Base-by-base conservation (phyloP, 2,113 vertebrate species). In the Alligator mississippiensis region DNA sequence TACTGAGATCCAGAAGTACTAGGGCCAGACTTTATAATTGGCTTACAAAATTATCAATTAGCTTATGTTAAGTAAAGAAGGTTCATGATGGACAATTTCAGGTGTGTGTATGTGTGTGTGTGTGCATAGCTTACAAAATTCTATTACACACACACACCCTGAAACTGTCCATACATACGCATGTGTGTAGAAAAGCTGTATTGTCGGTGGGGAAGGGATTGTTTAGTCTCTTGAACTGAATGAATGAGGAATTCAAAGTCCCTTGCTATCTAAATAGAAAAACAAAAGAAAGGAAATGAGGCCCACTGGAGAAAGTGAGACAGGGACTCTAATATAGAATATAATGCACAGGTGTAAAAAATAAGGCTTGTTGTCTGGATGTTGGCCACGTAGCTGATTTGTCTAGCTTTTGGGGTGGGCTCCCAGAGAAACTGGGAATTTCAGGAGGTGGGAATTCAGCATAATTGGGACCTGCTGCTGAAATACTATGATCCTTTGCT, bases 21-120 rank as follows among this genome's bases (percentile, higher is more conserved):
- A 92, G 90, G 59, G 16, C 62, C 47, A 90, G 68, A 28, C 11
- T 85, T 92, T 13, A 78, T 72, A 81, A 90, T 89, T 80, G 95
- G 17, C 12, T 90, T 13, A 78, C 72, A 27, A 34, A 90, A 92
- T 86, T 47, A 90, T 8, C 27, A 28, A 22, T 57, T 94, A 83
- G 18, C 62, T 90, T 83, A 70, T 72, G 21, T 90, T 89, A 78
- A 63, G n/a, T 24, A 92, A 95, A 89, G 38, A 3, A 70, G 3
- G 10, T 90, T 90, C 15, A 55, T 7, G 47, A 47, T 47, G 47
- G 47, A 47, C 47, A 9, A 47, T 47, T 47, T 47, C 47, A 47
- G 47, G 47, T 38, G 38, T 38, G 38, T 38, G 38, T 38, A 5
- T 47, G 47, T 47, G 47, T 3, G 47, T 47, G 47, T 47, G 7